phyloP scores from a whole-genome alignment of 2,113 vertebrate genomes.

The Forbesichthys agassizii region DNA sequence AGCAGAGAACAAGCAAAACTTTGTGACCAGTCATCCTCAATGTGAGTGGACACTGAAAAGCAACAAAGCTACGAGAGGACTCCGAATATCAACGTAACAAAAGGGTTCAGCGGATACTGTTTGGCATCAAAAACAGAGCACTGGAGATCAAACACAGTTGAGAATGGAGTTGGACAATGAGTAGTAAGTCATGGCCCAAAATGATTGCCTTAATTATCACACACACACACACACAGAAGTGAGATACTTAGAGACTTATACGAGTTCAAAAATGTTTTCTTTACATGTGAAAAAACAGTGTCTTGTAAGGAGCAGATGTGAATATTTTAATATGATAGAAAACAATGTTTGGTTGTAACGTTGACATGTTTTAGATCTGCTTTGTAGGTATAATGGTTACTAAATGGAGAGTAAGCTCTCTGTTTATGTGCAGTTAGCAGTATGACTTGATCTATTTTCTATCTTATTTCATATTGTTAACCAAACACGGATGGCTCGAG shows the following conservation, averaged over 20 bases:
- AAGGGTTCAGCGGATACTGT: slow-evolving; percentile 30
- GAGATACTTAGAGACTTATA: slow-evolving; percentile 72
- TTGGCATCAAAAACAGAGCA: slow-evolving; percentile 53
- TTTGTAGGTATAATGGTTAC: slow-evolving; percentile 66
- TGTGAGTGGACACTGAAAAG: slow-evolving; percentile 48
- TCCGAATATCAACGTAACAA: background rate
- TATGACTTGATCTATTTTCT: slow-evolving; percentile 67
- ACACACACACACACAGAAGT: slow-evolving; percentile 64
- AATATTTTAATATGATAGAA: slow-evolving; percentile 82
- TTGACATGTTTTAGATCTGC: slow-evolving; percentile 75
- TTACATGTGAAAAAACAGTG: slow-evolving; percentile 74
- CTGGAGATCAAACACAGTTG: slow-evolving; percentile 23
- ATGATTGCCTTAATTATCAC: slow-evolving; percentile 80
- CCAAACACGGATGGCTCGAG: slow-evolving; percentile 67
- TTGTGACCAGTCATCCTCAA: slow-evolving; percentile 46
- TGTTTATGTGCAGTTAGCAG: slow-evolving; percentile 67
- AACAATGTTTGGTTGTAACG: slow-evolving; percentile 70
- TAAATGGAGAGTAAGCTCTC: slow-evolving; percentile 67
- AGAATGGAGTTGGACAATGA: slow-evolving; percentile 57
- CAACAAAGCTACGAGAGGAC: slow-evolving; percentile 44
- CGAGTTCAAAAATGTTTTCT: slow-evolving; percentile 65
- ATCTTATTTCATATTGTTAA: slow-evolving; percentile 74
- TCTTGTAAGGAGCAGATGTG: slow-evolving; percentile 78
- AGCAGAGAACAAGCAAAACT: slow-evolving; percentile 54
- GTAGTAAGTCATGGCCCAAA: slow-evolving; percentile 73